These are phyloP conservation scores for Rallus crepitans DNA, from an alignment of 2,797 vertebrate species.

Conservation along the genomic window DNA sequence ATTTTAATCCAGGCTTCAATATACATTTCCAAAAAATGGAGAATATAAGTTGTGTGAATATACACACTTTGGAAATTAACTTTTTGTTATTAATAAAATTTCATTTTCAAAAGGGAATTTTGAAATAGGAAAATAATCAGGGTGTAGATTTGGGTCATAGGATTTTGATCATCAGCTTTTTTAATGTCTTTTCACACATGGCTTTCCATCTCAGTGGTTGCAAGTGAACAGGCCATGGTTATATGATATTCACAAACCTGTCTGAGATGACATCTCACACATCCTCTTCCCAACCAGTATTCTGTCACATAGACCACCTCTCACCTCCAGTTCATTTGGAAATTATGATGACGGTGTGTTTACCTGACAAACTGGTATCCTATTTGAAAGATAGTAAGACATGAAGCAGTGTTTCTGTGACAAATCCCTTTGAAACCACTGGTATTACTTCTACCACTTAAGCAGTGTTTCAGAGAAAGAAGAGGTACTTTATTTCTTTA, in stretches of 20 bases:
- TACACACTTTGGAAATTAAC: not conserved
- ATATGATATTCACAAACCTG: not conserved
- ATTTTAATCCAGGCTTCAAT: not conserved
- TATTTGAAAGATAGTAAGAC: not conserved
- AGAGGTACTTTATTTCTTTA: not conserved
- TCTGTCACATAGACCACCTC: not conserved
- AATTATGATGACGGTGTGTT: not conserved
- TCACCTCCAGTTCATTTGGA: not conserved
- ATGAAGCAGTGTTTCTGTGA: not conserved
- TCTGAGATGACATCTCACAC: not conserved
- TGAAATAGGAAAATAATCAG: not conserved
- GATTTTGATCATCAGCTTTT: not conserved
- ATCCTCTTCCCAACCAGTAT: not conserved
- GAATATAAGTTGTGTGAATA: not conserved
- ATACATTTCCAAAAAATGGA: not conserved
- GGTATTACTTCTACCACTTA: not conserved
- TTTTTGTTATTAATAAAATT: not conserved
- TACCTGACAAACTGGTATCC: not conserved
- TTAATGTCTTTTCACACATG: not conserved
- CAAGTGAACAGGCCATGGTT: not conserved
- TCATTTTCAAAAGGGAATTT: not conserved
- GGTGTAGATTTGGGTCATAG: not conserved
- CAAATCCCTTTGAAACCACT: not conserved
- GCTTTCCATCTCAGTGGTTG: not conserved
- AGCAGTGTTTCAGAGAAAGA: not conserved